Evolutionary conservation across 2,888 invertebrate genomes (phyloP).

Genomic region (Branchipolynoe longqiensis): DNA sequence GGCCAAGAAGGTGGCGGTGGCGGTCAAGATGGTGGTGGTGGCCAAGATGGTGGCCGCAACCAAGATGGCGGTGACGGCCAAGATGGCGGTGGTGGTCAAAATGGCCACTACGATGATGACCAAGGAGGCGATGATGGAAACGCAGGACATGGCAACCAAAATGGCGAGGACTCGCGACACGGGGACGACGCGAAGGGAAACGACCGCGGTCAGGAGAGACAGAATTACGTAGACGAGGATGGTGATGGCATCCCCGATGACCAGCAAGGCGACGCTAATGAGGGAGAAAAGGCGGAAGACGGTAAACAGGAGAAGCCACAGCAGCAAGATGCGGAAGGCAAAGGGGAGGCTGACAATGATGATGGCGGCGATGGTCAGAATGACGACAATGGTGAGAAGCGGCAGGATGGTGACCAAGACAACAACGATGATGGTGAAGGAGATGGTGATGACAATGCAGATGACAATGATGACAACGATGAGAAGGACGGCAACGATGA

Average conservation of each 20-base stretch:
- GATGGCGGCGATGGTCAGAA: background rate
- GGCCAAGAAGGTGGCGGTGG: background rate
- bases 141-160: background rate
- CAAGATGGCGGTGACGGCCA: background rate
- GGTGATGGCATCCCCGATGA: slow-evolving; percentile 22
- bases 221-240: slow-evolving; percentile 1
- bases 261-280: slow-evolving; percentile 10
- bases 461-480: background rate
- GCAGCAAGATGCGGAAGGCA: slow-evolving; percentile 13
- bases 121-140: background rate
- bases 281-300: background rate
- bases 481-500: slow-evolving; percentile 8
- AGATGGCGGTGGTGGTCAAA: background rate
- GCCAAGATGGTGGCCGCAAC: slow-evolving; percentile 14
- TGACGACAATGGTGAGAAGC: slow-evolving; percentile 8
- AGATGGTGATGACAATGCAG: background rate
- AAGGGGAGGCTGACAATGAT: background rate
- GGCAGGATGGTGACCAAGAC: background rate
- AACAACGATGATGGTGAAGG: background rate
- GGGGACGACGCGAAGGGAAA: background rate
- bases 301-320: background rate
- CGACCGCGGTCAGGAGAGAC: background rate
- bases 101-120: background rate
- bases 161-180: background rate
- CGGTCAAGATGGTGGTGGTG: background rate